These are phyloP conservation scores for Acrocephalus kingi DNA, from an alignment of 2,113 vertebrate genomes.

Conservation along the genomic window DNA sequence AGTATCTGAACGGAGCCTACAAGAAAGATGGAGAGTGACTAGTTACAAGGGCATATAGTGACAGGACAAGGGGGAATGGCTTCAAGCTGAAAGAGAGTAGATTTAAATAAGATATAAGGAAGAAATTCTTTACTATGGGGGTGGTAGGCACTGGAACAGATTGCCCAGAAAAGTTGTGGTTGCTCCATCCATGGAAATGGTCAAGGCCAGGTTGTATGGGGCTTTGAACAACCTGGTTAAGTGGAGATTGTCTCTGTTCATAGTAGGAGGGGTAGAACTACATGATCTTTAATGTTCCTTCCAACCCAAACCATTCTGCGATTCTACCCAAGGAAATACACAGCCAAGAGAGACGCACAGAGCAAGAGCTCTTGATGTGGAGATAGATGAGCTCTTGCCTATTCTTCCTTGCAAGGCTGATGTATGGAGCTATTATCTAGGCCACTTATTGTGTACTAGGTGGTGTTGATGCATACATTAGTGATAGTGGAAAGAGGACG, in stretches of 20 bases:
- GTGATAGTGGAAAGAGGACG: accelerated
- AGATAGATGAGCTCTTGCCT: neutral
- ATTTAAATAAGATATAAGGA: neutral
- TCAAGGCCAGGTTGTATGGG: neutral
- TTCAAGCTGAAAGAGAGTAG: neutral
- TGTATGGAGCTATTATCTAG: accelerated
- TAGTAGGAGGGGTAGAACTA: neutral
- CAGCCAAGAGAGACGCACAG: accelerated
- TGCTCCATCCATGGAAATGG: neutral
- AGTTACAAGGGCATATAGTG: neutral
- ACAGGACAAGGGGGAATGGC: neutral
- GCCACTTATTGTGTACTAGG: neutral
- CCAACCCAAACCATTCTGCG: neutral
- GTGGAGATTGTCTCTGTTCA: too few relatives aligned
- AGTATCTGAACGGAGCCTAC: neutral
- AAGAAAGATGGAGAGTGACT: neutral
- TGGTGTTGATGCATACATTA: neutral
- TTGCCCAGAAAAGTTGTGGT: neutral
- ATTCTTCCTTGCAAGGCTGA: neutral
- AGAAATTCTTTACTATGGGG: neutral
- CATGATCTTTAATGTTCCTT: neutral
- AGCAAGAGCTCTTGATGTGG: neutral
- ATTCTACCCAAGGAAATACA: neutral
- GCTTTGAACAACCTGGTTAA: neutral
- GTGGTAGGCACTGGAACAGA: neutral